These are phyloP conservation scores for Capromys pilorides DNA, from an alignment of 2,797 vertebrate genomes.

Conservation along the genomic window DNA sequence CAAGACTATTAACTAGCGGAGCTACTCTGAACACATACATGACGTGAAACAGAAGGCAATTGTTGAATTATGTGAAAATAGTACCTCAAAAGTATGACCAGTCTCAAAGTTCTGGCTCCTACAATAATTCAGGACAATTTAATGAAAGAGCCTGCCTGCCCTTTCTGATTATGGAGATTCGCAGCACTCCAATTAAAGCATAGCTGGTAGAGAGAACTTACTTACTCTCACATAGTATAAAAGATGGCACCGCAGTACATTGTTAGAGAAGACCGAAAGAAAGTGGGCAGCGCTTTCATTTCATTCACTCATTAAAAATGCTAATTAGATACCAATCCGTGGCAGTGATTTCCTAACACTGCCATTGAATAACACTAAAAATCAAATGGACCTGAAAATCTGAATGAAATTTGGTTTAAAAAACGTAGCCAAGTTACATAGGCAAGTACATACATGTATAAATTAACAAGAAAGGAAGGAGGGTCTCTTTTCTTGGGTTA, in stretches of 20 bases:
- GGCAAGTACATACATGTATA: neutral
- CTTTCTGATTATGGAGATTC: slow-evolving; percentile 20
- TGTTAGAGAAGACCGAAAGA: slow-evolving; percentile 1
- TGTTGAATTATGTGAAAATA: slow-evolving; percentile 38
- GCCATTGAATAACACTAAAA: slow-evolving; percentile 14
- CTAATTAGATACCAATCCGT: neutral
- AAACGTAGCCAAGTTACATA: neutral
- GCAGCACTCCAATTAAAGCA: neutral
- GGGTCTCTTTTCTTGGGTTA: neutral
- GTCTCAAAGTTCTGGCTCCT: neutral
- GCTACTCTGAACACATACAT: slow-evolving; percentile 57
- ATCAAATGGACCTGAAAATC: neutral
- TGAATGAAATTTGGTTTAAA: neutral
- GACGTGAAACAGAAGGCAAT: slow-evolving; percentile 34
- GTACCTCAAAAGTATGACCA: neutral
- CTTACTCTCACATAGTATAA: neutral
- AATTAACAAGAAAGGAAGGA: slow-evolving; percentile 30
- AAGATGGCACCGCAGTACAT: neutral
- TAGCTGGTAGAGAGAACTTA: neutral
- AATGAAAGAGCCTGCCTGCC: neutral
- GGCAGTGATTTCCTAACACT: neutral
- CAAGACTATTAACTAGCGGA: slow-evolving; percentile 52
- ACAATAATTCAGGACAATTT: neutral
- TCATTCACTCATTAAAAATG: slow-evolving; percentile 18
- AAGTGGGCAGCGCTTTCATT: neutral